Evolutionary conservation across 2,113 vertebrate species (phyloP), one percentile per base, ranked within the genome.

Genomic region (Pica pica): DNA sequence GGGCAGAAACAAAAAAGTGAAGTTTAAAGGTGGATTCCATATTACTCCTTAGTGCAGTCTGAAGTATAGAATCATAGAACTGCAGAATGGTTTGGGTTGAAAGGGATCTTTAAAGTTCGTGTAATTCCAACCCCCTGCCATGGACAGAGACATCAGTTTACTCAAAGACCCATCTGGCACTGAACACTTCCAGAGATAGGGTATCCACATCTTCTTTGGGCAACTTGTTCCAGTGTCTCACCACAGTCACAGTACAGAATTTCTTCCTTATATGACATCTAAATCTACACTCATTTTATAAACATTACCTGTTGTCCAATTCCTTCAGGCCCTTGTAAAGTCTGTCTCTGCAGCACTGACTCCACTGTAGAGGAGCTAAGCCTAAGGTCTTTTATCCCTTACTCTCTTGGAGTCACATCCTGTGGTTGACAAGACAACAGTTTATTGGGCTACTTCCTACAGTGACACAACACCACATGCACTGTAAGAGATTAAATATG

Each of bases 51-150:
- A 46, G 15, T 46, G 31, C 28, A 82, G 39, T 35, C 28, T 49
- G 50, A 70, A 82, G 26, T 47, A 7, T 6, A 44, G 31, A 56
- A 67, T 75, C 42, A 27, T 18, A 53, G 35, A 87, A 18, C 16
- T 18, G 12, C 19, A 49, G n/a, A 35, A 52, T 39, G 23, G 47
- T 83, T 61, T 87, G 23, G 2, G 10, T 57, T 94, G 41, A 42
- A 85, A 82, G 22, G 22, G 4, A 16, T 22, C 13, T 77, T 31
- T 84, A 47, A 88, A 56, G 20, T 28, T 41, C 28, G 11, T 24
- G 7, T 59, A 41, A 3, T 47, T 65, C 16, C 26, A 79, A 1
- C 2, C 1, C 2, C 6, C 7, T 30, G 23, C 22, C 3, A 1
- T n/a, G 12, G 41, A 12, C 60, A 56, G 30, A 30, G n/a, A 33